Base-by-base conservation (phyloP, 2,797 vertebrate species). In the Anguilla megastoma region DNA sequence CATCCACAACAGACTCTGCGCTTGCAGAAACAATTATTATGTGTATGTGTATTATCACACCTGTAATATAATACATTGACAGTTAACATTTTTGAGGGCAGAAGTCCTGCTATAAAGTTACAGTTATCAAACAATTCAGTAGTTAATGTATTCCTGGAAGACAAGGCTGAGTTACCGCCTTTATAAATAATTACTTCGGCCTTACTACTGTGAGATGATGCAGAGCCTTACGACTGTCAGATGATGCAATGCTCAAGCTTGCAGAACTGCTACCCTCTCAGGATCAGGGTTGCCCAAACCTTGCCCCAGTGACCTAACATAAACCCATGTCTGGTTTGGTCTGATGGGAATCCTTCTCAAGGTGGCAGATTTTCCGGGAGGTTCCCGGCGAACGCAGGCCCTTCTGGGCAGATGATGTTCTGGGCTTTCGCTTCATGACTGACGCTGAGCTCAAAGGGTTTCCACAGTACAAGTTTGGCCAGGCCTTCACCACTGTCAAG, bases 401-500 rank as follows among this genome's bases (percentile, higher is more conserved):
- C 2, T 98, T 95, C 94, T 99, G 97, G 97, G 95, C 97, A 0
- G 96, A 98, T 0, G 84, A 93, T 0, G 97, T 99, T 86, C 92
- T 98, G 2, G 97, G 97, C 24, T 99, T 98, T 92, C 96, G 97
- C 41, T 56, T 83, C 1, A 97, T 99, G 97, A 97, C 96, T 0
- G 16, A 95, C 33, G 85, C 87, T 0, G 99, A 99, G 89, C 89
- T 99, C 91, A 95, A 93, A 0, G 95, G 94, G 86, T 99, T 99
- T 88, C 97, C 97, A 0, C 92, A 94, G 27, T 91, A 97, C 58
- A 94, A 0, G 27, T 98, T 95, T 85, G 98, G 98, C 45, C 97
- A 98, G 5, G 95, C 96, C 0, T 98, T 98, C 91, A 98, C 96
- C 0, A 99, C 98, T 0, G 48, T 99, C 76, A 98, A 97, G 87